phyloP scores from a whole-genome alignment of 2,113 vertebrate genomes.

The Syngnathoides biaculeatus region DNA sequence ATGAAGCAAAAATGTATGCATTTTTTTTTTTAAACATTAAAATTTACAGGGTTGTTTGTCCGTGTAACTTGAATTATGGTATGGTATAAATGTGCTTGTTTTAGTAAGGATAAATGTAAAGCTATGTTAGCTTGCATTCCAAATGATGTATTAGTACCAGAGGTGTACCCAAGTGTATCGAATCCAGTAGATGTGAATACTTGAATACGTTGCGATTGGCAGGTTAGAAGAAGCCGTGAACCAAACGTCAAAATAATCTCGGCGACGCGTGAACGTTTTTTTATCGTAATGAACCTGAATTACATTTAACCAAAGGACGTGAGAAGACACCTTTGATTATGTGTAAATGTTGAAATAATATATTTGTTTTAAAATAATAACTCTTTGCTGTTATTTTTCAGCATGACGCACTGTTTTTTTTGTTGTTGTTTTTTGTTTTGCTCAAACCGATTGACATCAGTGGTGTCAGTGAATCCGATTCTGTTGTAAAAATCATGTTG shows the following conservation, averaged over 20 bases:
- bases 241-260: slow-evolving; percentile 31
- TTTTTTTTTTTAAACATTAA: not conserved
- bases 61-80: slow-evolving; percentile 4
- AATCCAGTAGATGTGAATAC: slow-evolving; percentile 22
- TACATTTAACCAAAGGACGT: slow-evolving; percentile 31
- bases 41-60: not conserved
- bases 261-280: slow-evolving; percentile 31
- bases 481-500: slow-evolving; percentile 31
- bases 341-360: slow-evolving; percentile 40
- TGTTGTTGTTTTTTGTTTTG: slow-evolving; percentile 14
- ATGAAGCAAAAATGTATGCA: not conserved
- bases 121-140: slow-evolving; percentile 15
- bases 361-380: slow-evolving; percentile 69
- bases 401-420: slow-evolving; percentile 49
- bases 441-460: slow-evolving; percentile 21
- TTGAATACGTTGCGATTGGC: slow-evolving; percentile 28
- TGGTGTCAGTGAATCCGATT: slow-evolving; percentile 21
- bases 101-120: not conserved
- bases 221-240: slow-evolving; percentile 38
- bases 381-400: slow-evolving; percentile 61
- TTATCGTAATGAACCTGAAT: slow-evolving; percentile 26
- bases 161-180: slow-evolving; percentile 22
- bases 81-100: slow-evolving; percentile 20
- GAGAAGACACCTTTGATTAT: slow-evolving; percentile 30
- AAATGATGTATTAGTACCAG: slow-evolving; percentile 34